These are phyloP conservation scores for Pseudolycoriella hygida DNA, from an alignment of 2,888 invertebrate genomes.

Conservation along the genomic window DNA sequence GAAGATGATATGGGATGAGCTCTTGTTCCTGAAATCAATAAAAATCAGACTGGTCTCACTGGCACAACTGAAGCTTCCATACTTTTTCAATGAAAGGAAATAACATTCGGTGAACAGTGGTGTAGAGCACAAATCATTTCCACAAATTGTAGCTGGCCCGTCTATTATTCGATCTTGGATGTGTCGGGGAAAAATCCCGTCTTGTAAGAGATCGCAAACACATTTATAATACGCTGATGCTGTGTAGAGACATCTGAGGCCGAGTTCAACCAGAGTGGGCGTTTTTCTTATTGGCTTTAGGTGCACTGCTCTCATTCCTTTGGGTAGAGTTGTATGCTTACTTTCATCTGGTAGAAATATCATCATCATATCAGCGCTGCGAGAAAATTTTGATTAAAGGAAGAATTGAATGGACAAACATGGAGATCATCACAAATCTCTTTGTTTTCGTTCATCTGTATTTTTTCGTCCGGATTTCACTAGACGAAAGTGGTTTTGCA, in stretches of 20 bases:
- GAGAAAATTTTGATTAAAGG: not conserved
- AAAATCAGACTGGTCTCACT: not conserved
- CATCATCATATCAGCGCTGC: slow-evolving; percentile 6
- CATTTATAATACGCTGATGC: not conserved
- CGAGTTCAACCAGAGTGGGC: not conserved
- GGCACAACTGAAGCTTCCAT: slow-evolving; percentile 1
- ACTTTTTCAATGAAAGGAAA: slow-evolving; percentile 26
- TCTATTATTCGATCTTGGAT: slow-evolving; percentile 10
- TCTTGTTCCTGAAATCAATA: slow-evolving; percentile 17
- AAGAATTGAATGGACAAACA: not conserved
- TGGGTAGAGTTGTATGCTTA: slow-evolving; percentile 2
- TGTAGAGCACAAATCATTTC: slow-evolving; percentile 19
- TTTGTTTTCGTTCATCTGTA: too few species aligned
- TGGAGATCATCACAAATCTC: too few species aligned
- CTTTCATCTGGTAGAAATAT: slow-evolving; percentile 6
- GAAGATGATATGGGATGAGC: slow-evolving; percentile 23
- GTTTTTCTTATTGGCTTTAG: not conserved
- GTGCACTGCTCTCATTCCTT: not conserved
- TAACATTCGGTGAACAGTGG: slow-evolving; percentile 25
- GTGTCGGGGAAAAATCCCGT: not conserved
- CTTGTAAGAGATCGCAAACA: not conserved
- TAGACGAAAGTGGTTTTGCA: not conserved
- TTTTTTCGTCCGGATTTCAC: too few species aligned
- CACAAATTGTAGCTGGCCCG: slow-evolving; percentile 24
- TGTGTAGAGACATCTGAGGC: not conserved